These are phyloP conservation scores for Paramuricea clavata DNA, from an alignment of 92 coral and sea anemone species.

Conservation along the genomic window DNA sequence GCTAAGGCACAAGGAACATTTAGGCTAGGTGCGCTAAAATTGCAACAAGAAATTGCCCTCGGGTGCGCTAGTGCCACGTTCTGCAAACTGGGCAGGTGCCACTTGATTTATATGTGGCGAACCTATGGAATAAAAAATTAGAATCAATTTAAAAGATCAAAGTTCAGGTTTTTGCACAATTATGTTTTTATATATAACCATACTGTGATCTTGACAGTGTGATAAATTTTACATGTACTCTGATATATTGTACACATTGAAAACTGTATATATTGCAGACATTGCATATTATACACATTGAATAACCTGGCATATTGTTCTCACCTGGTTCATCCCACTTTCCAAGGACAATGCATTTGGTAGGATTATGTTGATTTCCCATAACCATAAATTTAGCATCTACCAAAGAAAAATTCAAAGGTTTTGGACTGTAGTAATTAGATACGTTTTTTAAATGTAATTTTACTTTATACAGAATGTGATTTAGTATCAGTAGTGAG, in stretches of 20 bases:
- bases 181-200: not conserved
- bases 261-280: too few species aligned
- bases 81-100: too few species aligned
- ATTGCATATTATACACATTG: too few species aligned
- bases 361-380: conserved; percentile 61
- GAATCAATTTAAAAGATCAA: not conserved
- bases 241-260: too few species aligned
- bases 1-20: too few species aligned
- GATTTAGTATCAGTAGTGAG: too few species aligned
- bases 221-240: too few species aligned
- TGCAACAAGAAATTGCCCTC: too few species aligned
- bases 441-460: not conserved
- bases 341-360: conserved; percentile 62
- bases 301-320: not conserved
- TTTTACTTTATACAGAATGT: too few species aligned
- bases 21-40: too few species aligned
- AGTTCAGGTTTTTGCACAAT: too few species aligned
- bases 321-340: conserved; percentile 52
- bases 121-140: not conserved
- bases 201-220: not conserved
- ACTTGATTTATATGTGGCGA: conserved; percentile 5
- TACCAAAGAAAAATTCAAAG: not conserved
- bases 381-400: conserved; percentile 64
- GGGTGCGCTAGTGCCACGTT: too few species aligned
- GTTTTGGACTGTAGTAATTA: not conserved